Conservation (phyloP, 2,888 invertebrate species). For the Gasteruption jaculator region DNA sequence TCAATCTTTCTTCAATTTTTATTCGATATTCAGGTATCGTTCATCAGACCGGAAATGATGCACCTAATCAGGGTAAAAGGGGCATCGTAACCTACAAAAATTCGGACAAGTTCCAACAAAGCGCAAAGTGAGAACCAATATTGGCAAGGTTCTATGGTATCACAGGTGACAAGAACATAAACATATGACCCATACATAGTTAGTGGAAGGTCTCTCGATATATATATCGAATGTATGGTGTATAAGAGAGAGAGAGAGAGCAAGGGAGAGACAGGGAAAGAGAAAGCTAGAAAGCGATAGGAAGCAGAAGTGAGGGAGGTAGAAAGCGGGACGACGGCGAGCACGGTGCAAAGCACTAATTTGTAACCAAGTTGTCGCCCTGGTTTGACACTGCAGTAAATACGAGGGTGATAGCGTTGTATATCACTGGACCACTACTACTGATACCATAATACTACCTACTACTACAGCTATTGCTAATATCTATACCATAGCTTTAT, state of each 20-base stretch:
- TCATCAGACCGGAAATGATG: too few relatives aligned
- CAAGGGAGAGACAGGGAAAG: conserved; percentile 10
- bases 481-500: too few relatives aligned
- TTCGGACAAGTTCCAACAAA: too few relatives aligned
- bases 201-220: conserved; percentile 30
- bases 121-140: conserved; percentile 51
- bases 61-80: too few relatives aligned
- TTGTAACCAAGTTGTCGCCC: conserved; percentile 51
- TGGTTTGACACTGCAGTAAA: conserved; percentile 51
- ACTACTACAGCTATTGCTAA: too few relatives aligned
- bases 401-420: conserved; percentile 48
- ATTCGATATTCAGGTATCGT: too few relatives aligned
- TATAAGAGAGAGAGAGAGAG: conserved; percentile 25
- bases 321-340: conserved; percentile 30
- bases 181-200: conserved; percentile 38
- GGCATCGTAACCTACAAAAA: too few relatives aligned
- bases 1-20: too few relatives aligned
- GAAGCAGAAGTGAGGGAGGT: too few relatives aligned
- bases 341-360: conserved; percentile 45
- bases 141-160: conserved; percentile 44
- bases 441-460: too few relatives aligned
- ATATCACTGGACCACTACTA: conserved; percentile 42
- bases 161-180: conserved; percentile 48
- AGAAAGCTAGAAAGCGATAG: too few relatives aligned
- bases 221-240: conserved; percentile 25